Conservation (phyloP, 1,140 invertebrate species). For the Phthorimaea operculella region DNA sequence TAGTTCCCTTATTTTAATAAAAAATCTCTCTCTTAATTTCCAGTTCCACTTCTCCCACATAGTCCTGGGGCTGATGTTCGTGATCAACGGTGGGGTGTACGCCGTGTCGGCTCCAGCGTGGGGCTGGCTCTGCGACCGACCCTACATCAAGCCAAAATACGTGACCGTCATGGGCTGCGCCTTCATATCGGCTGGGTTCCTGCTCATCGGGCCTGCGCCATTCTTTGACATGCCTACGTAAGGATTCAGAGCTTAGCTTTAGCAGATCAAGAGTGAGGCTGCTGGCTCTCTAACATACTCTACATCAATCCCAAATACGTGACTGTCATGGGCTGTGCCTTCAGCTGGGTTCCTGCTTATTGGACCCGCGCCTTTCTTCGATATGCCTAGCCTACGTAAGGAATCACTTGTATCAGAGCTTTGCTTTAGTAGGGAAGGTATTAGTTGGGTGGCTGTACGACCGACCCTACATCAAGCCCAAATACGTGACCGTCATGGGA, state of each 20-base stretch:
- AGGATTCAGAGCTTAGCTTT: no score
- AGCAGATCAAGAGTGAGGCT: no score
- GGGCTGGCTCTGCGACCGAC: slow-evolving; percentile 83
- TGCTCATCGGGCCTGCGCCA: slow-evolving; percentile 79
- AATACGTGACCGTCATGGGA: slow-evolving; percentile 75
- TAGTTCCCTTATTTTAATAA: no score
- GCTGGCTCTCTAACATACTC: slow-evolving; percentile 79
- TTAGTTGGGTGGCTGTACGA: slow-evolving; percentile 87
- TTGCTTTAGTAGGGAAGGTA: no score
- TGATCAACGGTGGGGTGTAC: slow-evolving; percentile 88
- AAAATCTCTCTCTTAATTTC: neutral
- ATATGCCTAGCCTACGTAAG: slow-evolving; percentile 72
- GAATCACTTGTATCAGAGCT: no score
- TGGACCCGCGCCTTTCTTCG: slow-evolving; percentile 80
- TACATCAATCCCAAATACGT: slow-evolving; percentile 73
- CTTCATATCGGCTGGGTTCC: slow-evolving; percentile 75
- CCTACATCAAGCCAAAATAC: slow-evolving; percentile 71
- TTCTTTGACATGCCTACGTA: slow-evolving; percentile 74
- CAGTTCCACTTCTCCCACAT: slow-evolving; percentile 77
- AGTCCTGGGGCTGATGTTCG: slow-evolving; percentile 84
- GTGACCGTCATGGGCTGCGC: slow-evolving; percentile 76
- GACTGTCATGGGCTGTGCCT: slow-evolving; percentile 74
- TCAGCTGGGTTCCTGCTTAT: slow-evolving; percentile 77
- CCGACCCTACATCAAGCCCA: slow-evolving; percentile 70
- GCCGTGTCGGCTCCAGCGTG: slow-evolving; percentile 83